Evolutionary conservation across 2,888 invertebrate genomes (phyloP).

Genomic region (Hyposoter didymator): DNA sequence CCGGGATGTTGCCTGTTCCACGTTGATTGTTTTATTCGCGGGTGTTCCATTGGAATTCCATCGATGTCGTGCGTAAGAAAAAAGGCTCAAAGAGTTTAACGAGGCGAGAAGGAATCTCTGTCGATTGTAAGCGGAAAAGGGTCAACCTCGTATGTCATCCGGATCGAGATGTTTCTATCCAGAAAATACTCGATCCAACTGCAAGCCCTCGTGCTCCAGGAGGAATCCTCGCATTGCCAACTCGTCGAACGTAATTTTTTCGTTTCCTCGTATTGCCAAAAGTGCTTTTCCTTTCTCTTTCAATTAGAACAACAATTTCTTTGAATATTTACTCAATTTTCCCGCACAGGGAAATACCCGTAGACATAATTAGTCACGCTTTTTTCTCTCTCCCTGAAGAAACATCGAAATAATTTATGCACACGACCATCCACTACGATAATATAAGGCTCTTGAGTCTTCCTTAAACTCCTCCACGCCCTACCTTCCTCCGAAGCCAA

Average conservation of each 20-base stretch:
- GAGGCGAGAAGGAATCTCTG: constrained; percentile 1
- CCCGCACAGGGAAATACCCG: background rate
- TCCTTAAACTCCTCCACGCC: constrained; percentile 40
- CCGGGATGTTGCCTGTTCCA: background rate
- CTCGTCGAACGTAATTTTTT: constrained; percentile 55
- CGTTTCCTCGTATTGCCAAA: background rate
- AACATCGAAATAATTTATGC: background rate
- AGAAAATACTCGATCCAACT: constrained; percentile 54
- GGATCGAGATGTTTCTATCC: constrained; percentile 59
- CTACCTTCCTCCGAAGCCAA: constrained; percentile 44
- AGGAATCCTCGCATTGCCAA: constrained; percentile 42
- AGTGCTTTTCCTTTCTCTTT: background rate
- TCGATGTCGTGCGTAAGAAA: constrained; percentile 39
- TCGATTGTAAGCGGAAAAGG: background rate
- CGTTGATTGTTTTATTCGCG: background rate
- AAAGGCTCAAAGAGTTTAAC: background rate
- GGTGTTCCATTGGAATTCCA: background rate
- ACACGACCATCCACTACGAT: background rate
- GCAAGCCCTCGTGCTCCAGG: constrained; percentile 39
- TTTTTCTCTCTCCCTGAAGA: background rate
- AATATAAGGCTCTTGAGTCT: constrained; percentile 14
- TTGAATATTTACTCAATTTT: background rate
- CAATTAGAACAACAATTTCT: background rate
- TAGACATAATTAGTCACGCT: background rate
- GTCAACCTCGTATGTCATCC: constrained; percentile 63